Evolutionary conservation across 2,113 vertebrate genomes (phyloP).

Genomic region (Calcarius ornatus): DNA sequence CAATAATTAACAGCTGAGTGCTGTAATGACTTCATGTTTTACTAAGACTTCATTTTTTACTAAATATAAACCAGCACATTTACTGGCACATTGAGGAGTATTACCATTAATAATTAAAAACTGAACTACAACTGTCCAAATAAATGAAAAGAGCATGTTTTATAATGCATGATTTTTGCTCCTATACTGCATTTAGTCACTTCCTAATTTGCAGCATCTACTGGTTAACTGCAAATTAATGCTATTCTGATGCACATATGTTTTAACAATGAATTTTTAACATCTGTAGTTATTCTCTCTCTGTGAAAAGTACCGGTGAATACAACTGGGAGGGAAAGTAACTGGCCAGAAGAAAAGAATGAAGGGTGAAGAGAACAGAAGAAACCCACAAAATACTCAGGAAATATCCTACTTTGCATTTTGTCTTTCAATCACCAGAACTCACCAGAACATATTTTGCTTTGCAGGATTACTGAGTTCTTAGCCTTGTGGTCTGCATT

Average conservation of each 20-base stretch:
- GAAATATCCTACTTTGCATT: neutral
- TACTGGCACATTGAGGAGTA: conserved; percentile 19
- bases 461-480: neutral
- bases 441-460: neutral
- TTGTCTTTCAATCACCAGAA: neutral
- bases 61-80: conserved; percentile 38
- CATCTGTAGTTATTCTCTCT: neutral
- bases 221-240: conserved; percentile 21
- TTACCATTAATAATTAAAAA: conserved; percentile 61
- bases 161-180: conserved; percentile 13
- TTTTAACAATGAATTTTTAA: conserved; percentile 13
- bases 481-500: neutral
- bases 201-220: conserved; percentile 31
- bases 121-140: conserved; percentile 46
- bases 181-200: neutral
- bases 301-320: neutral
- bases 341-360: neutral
- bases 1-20: conserved; percentile 60
- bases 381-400: neutral
- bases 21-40: conserved; percentile 53
- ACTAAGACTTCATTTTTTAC: conserved; percentile 50
- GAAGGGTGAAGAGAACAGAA: neutral
- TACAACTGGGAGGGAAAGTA: neutral
- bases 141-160: conserved; percentile 44
- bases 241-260: neutral